Conservation (phyloP, 2,797 vertebrate species). For the Fundulus diaphanus region DNA sequence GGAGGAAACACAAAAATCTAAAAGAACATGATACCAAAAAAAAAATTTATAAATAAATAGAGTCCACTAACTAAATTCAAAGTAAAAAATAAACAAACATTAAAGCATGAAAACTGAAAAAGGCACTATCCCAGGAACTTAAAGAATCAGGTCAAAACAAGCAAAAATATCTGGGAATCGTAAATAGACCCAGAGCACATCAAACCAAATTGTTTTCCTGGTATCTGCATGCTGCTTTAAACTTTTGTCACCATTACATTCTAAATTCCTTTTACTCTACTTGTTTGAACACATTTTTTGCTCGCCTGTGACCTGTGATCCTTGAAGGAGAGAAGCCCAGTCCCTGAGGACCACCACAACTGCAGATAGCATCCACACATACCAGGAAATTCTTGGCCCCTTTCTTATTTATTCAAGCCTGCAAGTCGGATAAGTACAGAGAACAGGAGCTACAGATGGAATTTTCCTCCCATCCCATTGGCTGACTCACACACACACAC, state of each 20-base stretch:
- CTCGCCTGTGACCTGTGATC: constrained; percentile 39
- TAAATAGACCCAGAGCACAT: no score
- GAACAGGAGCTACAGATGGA: constrained; percentile 39
- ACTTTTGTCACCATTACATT: neutral
- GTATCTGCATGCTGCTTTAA: neutral
- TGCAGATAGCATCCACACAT: constrained; percentile 36
- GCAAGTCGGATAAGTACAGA: constrained; percentile 46
- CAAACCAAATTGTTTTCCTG: neutral
- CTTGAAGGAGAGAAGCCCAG: constrained; percentile 15
- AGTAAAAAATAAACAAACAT: no score
- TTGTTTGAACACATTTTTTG: neutral
- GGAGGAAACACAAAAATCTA: no score
- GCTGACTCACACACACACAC: neutral
- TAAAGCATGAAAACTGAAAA: no score
- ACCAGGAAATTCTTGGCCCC: constrained; percentile 47
- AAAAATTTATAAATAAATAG: no score
- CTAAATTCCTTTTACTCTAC: neutral
- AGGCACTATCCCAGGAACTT: no score
- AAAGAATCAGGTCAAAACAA: no score
- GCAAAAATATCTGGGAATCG: no score
- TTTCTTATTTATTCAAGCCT: constrained; percentile 66
- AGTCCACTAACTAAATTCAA: no score
- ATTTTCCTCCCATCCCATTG: constrained; percentile 26
- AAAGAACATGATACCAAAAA: no score
- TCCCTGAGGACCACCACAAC: constrained; percentile 37